These are phyloP conservation scores for Solenodon paradoxus DNA, from an alignment of 2,113 vertebrate species.

Conservation along the genomic window DNA sequence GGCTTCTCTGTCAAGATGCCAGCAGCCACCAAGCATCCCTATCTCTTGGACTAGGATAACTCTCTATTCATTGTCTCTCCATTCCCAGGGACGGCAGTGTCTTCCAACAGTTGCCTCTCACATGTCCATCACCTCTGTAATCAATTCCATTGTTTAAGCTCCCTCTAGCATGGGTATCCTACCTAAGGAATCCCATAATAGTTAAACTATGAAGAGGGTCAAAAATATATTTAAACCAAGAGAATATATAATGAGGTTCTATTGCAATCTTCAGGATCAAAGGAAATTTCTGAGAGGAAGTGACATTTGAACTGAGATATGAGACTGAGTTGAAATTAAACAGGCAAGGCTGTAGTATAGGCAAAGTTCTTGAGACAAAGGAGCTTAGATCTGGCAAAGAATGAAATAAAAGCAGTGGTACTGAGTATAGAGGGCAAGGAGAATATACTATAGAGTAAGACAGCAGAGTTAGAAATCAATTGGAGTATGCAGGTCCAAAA, in stretches of 20 bases:
- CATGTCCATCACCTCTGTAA: neutral
- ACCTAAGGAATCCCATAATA: neutral
- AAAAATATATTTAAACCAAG: neutral
- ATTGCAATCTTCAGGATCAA: neutral
- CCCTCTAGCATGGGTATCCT: neutral
- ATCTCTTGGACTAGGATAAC: neutral
- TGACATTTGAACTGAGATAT: neutral
- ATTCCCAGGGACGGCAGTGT: neutral
- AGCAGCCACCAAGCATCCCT: fast-evolving
- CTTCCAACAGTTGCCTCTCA: neutral
- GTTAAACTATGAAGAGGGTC: neutral
- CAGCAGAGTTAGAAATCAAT: neutral
- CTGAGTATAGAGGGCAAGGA: neutral
- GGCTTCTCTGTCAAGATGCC: neutral
- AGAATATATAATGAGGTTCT: neutral
- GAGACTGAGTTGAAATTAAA: neutral
- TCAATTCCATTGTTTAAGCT: neutral
- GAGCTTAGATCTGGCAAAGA: neutral
- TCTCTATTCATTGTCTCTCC: neutral
- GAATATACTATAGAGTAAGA: no score
- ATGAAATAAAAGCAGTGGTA: neutral
- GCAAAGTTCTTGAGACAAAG: neutral
- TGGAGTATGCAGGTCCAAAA: neutral
- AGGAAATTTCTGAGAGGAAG: neutral
- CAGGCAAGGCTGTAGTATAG: neutral